Conservation (phyloP, 1,140 invertebrate genomes). For the Magallana ariakensis region DNA sequence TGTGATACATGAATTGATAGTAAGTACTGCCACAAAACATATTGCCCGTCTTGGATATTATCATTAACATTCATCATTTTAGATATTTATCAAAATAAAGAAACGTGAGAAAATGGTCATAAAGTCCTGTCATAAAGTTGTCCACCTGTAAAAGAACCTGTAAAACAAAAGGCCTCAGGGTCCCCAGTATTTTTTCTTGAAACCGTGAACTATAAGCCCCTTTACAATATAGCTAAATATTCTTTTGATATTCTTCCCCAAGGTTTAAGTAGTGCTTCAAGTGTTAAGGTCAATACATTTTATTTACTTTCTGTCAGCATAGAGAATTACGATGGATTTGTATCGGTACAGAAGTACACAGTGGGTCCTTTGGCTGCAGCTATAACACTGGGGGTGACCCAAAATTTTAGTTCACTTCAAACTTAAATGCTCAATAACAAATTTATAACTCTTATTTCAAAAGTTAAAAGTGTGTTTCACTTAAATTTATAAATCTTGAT, state of each 20-base stretch:
- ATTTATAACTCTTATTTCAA: no score
- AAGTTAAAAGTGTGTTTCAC: no score
- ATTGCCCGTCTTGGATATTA: constrained; percentile 1
- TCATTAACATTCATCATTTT: constrained; percentile 23
- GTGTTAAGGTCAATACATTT: not conserved
- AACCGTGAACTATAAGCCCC: not conserved
- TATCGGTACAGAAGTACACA: no score
- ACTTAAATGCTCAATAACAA: no score
- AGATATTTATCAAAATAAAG: constrained; percentile 33
- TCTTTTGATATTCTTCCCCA: not conserved
- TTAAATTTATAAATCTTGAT: no score
- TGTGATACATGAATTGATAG: constrained; percentile 7
- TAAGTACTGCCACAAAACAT: not conserved
- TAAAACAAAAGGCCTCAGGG: not conserved
- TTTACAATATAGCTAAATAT: not conserved
- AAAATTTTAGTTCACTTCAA: no score
- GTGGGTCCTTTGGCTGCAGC: no score
- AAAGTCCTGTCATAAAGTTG: not conserved
- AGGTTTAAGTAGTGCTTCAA: not conserved
- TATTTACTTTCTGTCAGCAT: not conserved
- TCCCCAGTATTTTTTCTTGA: not conserved
- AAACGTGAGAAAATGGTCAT: constrained; percentile 19
- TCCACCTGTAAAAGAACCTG: not conserved
- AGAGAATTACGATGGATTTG: not conserved
- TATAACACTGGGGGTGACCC: no score